Evolutionary conservation across 2,113 vertebrate species (phyloP).

Genomic region (Albula glossodonta): DNA sequence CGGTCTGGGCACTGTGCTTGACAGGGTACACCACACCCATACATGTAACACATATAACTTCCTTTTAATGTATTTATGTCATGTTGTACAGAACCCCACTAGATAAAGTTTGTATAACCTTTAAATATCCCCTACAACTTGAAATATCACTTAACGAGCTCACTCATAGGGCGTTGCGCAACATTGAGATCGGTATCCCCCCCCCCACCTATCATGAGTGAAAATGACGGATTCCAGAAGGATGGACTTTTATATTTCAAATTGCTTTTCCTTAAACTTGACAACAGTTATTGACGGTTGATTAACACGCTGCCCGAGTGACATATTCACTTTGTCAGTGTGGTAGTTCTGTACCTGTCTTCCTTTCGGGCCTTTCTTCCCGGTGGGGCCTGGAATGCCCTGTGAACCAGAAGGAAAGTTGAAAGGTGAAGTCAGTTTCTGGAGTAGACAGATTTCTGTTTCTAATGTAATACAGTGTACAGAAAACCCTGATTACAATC

Average conservation of each 20-base stretch:
- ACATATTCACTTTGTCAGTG: not conserved
- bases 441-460: not conserved
- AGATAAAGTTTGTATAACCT: not conserved
- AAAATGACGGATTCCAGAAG: not conserved
- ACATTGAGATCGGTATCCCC: not conserved
- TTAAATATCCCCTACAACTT: too few species aligned
- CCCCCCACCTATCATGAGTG: constrained; percentile 1
- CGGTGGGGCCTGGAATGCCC: constrained; percentile 83
- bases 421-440: constrained; percentile 13
- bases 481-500: not conserved
- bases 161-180: constrained; percentile 3
- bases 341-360: constrained; percentile 75
- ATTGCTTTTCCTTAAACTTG: not conserved
- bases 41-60: not conserved
- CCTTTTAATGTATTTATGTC: not conserved
- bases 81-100: not conserved
- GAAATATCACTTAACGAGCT: too few species aligned
- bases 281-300: constrained; percentile 4
- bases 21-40: not conserved
- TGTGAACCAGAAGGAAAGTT: constrained; percentile 51
- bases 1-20: not conserved
- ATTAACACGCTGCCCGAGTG: not conserved
- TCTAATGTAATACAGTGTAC: not conserved
- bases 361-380: constrained; percentile 88
- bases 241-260: not conserved